Base-by-base conservation (phyloP, 1,140 invertebrate genomes). In the Monomorium pharaonis region DNA sequence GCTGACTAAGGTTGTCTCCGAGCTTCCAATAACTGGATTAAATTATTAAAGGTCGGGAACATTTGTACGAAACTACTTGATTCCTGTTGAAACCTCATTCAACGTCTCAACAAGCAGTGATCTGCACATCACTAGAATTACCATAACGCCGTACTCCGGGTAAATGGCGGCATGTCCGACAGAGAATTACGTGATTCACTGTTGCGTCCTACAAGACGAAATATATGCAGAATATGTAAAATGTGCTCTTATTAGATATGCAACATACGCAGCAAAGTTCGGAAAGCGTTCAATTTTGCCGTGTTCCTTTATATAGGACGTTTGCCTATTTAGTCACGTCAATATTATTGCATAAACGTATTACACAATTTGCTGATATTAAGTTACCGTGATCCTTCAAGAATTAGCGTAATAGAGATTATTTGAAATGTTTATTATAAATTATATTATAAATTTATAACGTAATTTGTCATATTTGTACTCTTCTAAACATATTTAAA, bases 41-140 rank as follows among this genome's bases (percentile, higher is more conserved):
- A 83, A 83, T 83, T 72, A 83, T 83, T 58, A 83, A 83, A 83
- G 51, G 78, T 18, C 21, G 14, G 51, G 51, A 74, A 83, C 67
- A 74, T 83, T 83, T 83, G 78, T 83, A 74, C 78, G 78, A 37
- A 83, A 83, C 67, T 83, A 74, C 37, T 83, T 83, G 67, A 83
- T 83, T 83, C 78, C 78, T 83, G 78, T 60, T 83, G 78, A 74
- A 83, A 83, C 67, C 78, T 83, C 78, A 74, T 83, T 83, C 78
- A 74, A 47, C 27, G 51, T 83, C 67, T 83, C 78, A 74, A 58
- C 78, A 74, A 74, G 78, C 67, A 72, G 67, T 33, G 78, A 83
- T 83, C 78, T 83, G 67, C 78, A 58, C 78, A 74, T 83, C 78
- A 33, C 67, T 83, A 44, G 37, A 83, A 83, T 83, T 83, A 74